Conservation (phyloP, 2,113 vertebrate genomes). For the Ranitomeya imitator region DNA sequence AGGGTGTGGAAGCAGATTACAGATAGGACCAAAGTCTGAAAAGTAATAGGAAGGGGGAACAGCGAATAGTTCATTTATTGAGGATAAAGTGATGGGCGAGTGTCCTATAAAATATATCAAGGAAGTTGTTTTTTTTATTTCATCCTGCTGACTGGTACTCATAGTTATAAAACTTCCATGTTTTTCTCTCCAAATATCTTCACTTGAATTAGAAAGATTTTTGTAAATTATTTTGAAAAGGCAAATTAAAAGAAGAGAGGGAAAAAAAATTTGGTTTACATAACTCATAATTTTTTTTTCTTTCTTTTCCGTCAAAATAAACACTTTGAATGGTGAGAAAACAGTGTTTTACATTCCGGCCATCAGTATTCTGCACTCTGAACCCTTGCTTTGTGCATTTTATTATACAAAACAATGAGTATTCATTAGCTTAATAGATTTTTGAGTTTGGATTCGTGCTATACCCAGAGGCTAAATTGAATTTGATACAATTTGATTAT, state of each 20-base stretch:
- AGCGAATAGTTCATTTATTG: too few species aligned
- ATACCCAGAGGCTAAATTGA: conserved; percentile 10
- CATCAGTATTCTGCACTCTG: not conserved
- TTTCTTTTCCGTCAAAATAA: not conserved
- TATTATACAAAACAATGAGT: not conserved
- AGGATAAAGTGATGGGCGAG: too few species aligned
- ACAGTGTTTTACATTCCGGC: not conserved
- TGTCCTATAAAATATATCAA: not conserved
- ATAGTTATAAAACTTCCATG: conserved; percentile 2
- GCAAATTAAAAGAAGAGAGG: conserved; percentile 9
- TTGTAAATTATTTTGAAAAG: conserved; percentile 5
- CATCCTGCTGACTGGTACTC: not conserved
- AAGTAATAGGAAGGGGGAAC: too few species aligned
- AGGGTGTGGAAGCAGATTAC: too few species aligned
- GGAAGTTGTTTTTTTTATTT: not conserved
- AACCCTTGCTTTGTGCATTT: not conserved
- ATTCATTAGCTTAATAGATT: conserved; percentile 13
- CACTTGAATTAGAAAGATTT: conserved; percentile 19
- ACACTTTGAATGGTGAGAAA: not conserved
- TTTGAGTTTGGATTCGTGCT: not conserved
- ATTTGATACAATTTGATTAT: conserved; percentile 14
- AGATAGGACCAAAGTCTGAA: too few species aligned
- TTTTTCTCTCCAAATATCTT: not conserved
- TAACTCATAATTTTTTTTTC: not conserved
- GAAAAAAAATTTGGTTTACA: not conserved